A percentile compares a stretch with the other conserved stretches of the same genome.
These are phyloP conservation scores for Temnothorax longispinosus DNA, from an alignment of 1,140 invertebrate genomes.

Conservation along the genomic window DNA sequence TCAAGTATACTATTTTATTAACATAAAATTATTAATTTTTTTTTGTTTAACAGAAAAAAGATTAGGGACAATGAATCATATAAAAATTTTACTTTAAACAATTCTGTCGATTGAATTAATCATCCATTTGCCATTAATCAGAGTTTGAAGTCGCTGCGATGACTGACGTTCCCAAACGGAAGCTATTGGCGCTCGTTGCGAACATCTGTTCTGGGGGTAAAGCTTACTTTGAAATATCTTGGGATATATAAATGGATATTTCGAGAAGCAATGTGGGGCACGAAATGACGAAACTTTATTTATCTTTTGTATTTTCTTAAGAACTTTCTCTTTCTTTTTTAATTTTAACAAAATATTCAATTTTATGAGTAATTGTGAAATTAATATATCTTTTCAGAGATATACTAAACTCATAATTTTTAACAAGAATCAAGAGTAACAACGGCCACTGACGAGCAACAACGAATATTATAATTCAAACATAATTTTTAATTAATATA, in stretches of 20 bases:
- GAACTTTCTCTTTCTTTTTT: neutral
- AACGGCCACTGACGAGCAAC: no score
- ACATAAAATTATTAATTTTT: neutral
- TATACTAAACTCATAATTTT: neutral
- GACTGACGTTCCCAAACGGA: neutral
- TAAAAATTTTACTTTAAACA: neutral
- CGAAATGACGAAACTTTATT: neutral
- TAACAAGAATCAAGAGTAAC: no score
- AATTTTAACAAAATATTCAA: conserved; percentile 1
- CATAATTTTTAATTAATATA: neutral
- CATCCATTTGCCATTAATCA: no score
- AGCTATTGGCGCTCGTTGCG: neutral
- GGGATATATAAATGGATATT: neutral
- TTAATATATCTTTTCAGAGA: neutral
- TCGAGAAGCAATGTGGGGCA: neutral
- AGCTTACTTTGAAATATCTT: conserved; percentile 3
- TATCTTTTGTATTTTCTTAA: neutral
- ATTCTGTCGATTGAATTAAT: neutral
- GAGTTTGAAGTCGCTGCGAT: neutral
- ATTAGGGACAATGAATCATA: neutral
- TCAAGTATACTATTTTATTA: neutral
- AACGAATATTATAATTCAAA: no score
- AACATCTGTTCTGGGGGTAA: neutral
- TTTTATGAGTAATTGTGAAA: neutral
- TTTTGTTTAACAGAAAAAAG: neutral